Evolutionary conservation across 53 echinoderm and acorn worm species (phyloP).

Genomic region (Actinopyga echinites): DNA sequence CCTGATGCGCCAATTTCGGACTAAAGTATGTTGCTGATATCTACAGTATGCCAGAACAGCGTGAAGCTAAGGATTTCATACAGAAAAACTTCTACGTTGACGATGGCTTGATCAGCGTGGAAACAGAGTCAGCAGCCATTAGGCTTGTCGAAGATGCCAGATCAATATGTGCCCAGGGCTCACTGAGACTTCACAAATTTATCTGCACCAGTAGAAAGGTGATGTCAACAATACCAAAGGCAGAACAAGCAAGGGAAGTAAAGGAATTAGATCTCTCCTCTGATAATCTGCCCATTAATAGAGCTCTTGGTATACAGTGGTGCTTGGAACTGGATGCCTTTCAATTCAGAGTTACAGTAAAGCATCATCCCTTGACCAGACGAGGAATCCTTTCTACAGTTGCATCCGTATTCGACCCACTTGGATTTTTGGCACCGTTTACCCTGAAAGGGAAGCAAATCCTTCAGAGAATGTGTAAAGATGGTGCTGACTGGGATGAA

Average conservation of each 20-base stretch:
- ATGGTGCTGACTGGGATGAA: slow-evolving; percentile 52
- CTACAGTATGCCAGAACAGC: background rate
- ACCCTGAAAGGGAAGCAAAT: slow-evolving; percentile 38
- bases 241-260: slow-evolving; percentile 34
- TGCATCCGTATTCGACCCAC: slow-evolving; percentile 56
- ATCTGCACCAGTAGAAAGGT: slow-evolving; percentile 49
- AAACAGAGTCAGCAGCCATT: slow-evolving; percentile 4
- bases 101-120: slow-evolving; percentile 46
- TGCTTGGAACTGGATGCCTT: slow-evolving; percentile 51
- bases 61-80: background rate
- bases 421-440: slow-evolving; percentile 53
- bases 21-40: slow-evolving; percentile 34
- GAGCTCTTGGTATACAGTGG: slow-evolving; percentile 52
- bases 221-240: slow-evolving; percentile 33
- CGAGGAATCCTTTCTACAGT: slow-evolving; percentile 59
- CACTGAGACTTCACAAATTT: slow-evolving; percentile 62
- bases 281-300: slow-evolving; percentile 50
- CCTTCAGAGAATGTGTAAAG: slow-evolving; percentile 44
- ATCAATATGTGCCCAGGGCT: slow-evolving; percentile 23
- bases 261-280: background rate
- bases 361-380: slow-evolving; percentile 35
- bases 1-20: slow-evolving; percentile 56
- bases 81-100: slow-evolving; percentile 47
- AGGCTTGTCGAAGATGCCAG: slow-evolving; percentile 26
- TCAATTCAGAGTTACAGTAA: slow-evolving; percentile 38